Percentiles rank a stretch among this genome's conserved stretches.
Evolutionary conservation across 2,797 vertebrate species (phyloP).

Genomic region (Malurus leucopterus): DNA sequence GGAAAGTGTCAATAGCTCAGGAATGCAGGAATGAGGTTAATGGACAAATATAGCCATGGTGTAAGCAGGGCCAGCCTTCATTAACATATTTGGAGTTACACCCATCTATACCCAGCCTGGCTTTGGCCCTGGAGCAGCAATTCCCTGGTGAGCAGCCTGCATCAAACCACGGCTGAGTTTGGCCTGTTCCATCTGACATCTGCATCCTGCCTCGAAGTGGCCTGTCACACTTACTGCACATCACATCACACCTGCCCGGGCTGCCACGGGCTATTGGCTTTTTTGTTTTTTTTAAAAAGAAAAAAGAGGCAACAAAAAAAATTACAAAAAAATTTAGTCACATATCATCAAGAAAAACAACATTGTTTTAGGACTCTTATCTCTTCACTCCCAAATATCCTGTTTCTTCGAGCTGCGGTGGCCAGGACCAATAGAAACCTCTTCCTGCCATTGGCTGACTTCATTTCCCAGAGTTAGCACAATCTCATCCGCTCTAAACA

Average conservation of each 20-base stretch:
- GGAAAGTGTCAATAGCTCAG: neutral
- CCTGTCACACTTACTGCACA: constrained; percentile 63
- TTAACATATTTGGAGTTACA: constrained; percentile 53
- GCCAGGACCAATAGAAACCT: constrained; percentile 91
- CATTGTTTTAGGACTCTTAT: constrained; percentile 92
- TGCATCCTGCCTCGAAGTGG: constrained; percentile 76
- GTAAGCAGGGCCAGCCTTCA: neutral
- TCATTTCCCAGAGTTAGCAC: constrained; percentile 93
- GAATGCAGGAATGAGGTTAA: neutral
- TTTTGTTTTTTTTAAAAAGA: constrained; percentile 1
- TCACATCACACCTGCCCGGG: constrained; percentile 76
- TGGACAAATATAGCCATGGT: constrained; percentile 1
- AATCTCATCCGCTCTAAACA: constrained; percentile 92
- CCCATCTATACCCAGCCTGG: constrained; percentile 16
- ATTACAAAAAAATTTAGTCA: constrained; percentile 55
- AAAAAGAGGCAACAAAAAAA: neutral
- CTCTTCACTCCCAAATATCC: constrained; percentile 92
- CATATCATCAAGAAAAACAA: constrained; percentile 89
- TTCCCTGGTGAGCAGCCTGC: neutral
- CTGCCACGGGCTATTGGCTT: constrained; percentile 66
- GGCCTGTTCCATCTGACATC: constrained; percentile 72
- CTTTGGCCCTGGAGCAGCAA: constrained; percentile 17
- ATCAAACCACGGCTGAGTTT: constrained; percentile 54
- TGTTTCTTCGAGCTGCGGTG: constrained; percentile 85
- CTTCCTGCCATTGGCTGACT: constrained; percentile 92